phyloP scores from a whole-genome alignment of 2,888 invertebrate species.

The Cistogaster globosa region DNA sequence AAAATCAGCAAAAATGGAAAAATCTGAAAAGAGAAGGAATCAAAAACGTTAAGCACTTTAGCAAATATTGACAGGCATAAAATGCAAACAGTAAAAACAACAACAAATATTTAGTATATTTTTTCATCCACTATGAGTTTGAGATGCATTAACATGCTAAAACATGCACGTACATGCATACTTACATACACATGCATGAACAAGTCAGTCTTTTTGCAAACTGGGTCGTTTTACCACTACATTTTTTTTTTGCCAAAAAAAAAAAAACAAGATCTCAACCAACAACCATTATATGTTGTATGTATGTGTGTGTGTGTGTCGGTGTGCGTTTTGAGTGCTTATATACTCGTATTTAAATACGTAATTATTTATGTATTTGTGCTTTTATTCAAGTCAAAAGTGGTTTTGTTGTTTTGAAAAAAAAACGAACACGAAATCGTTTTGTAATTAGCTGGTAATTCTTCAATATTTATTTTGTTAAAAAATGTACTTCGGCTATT shows the following conservation, averaged over 20 bases:
- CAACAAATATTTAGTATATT: slow-evolving; percentile 15
- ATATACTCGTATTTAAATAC: slow-evolving; percentile 31
- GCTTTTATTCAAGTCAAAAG: slow-evolving; percentile 50
- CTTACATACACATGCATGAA: neutral
- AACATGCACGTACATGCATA: neutral
- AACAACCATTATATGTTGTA: slow-evolving; percentile 5
- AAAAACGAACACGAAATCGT: slow-evolving; percentile 25
- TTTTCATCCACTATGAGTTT: slow-evolving; percentile 20
- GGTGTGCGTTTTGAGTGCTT: slow-evolving; percentile 4
- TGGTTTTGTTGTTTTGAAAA: slow-evolving; percentile 59
- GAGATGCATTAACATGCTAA: slow-evolving; percentile 27
- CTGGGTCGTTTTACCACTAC: slow-evolving; percentile 66
- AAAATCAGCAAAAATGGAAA: slow-evolving; percentile 36
- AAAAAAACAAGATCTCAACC: neutral
- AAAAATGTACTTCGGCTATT: neutral
- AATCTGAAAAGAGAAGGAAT: slow-evolving; percentile 18
- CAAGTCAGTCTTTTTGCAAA: slow-evolving; percentile 23
- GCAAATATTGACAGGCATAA: slow-evolving; percentile 81
- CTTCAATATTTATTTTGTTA: slow-evolving; percentile 14
- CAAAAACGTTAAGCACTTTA: slow-evolving; percentile 76
- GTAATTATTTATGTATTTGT: slow-evolving; percentile 26
- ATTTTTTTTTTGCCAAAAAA: slow-evolving; percentile 27
- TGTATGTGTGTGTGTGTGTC: neutral
- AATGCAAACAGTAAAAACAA: slow-evolving; percentile 64
- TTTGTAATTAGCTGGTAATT: slow-evolving; percentile 61